Evolutionary conservation across 2,888 invertebrate species (phyloP), one percentile per base, ranked within the genome.

Genomic region (Eueremaeus valkanovi): DNA sequence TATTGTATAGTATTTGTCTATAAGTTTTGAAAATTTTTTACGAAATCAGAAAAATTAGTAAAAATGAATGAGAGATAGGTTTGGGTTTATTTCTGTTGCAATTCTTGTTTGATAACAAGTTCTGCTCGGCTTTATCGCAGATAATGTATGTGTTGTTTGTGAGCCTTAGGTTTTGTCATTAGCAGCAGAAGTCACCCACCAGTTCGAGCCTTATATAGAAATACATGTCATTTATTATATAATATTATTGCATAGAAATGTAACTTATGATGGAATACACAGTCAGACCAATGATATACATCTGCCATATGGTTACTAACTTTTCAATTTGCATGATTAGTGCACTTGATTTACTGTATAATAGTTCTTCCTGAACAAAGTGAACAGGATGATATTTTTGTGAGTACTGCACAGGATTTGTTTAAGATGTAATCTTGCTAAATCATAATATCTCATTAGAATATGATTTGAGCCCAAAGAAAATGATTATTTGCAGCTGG

Each of bases 171-270:
- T 58, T 55, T 36, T 40, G 66, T 66, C 33, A 66, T 1, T n/a
- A 3, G 11, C 24, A 45, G 42, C n/a, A 1, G 18, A 36, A 21
- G 45, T 42, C 70, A 29, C 70, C 70, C 45, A 70, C 63, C 24
- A 70, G 27, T 21, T 70, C 1, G 24, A 21, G 42, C 70, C 70
- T 36, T 36, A 70, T 70, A 70, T 29, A 61, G 61, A 31, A 11
- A 58, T 8, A 29, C 58, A 58, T 58, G 27, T 21, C 58, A 58
- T 58, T 16, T 36, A 36, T 36, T 45, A 45, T 36, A 11, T 36
- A 36, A 36, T 36, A 36, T 8, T 36, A 36, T 36, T 36, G 6
- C 5, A 36, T 36, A 8, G 36, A 36, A 36, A 36, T 36, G 6
- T 8, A 36, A 36, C 5, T 36, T 36, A 36, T 36, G 36, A 8